Percentiles rank a stretch among this genome's conserved stretches.
These are phyloP conservation scores for Nothobranchius furzeri DNA, from an alignment of 2,113 vertebrate genomes.

Conservation along the genomic window DNA sequence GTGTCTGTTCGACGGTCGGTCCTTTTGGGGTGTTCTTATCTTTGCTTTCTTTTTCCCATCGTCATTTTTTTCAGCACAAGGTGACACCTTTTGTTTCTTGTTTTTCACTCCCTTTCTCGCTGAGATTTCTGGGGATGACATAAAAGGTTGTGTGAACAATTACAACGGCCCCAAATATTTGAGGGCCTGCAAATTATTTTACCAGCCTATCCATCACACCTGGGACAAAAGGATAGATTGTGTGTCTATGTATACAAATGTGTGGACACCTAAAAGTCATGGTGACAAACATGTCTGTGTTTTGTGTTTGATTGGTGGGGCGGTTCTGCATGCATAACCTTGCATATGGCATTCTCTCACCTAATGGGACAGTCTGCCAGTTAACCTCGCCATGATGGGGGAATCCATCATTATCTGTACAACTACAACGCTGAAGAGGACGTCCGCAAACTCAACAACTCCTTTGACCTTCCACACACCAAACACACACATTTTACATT, in stretches of 20 bases:
- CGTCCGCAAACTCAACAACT: conserved; percentile 4
- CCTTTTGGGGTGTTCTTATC: conserved; percentile 24
- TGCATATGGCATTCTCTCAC: conserved; percentile 38
- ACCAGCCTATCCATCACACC: conserved; percentile 60
- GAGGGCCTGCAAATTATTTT: conserved; percentile 57
- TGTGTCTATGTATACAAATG: background rate
- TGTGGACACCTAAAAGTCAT: conserved; percentile 32
- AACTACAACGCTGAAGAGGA: conserved; percentile 14
- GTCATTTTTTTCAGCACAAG: conserved; percentile 34
- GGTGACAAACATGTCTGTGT: conserved; percentile 37
- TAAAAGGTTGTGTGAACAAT: conserved; percentile 72
- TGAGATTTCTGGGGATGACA: conserved; percentile 46
- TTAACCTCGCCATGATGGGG: conserved; percentile 44
- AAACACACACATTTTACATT: background rate
- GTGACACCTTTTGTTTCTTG: conserved; percentile 26
- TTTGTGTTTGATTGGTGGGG: conserved; percentile 18
- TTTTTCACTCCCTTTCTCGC: conserved; percentile 12
- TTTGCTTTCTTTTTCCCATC: conserved; percentile 23
- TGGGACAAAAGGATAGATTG: conserved; percentile 27
- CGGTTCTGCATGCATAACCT: conserved; percentile 55
- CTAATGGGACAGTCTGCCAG: conserved; percentile 55
- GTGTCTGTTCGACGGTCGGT: background rate
- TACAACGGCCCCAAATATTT: conserved; percentile 63
- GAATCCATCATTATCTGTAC: conserved; percentile 48
- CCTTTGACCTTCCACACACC: conserved; percentile 19